phyloP scores from a whole-genome alignment of 2,113 vertebrate genomes.

The Chrysochloris asiatica region DNA sequence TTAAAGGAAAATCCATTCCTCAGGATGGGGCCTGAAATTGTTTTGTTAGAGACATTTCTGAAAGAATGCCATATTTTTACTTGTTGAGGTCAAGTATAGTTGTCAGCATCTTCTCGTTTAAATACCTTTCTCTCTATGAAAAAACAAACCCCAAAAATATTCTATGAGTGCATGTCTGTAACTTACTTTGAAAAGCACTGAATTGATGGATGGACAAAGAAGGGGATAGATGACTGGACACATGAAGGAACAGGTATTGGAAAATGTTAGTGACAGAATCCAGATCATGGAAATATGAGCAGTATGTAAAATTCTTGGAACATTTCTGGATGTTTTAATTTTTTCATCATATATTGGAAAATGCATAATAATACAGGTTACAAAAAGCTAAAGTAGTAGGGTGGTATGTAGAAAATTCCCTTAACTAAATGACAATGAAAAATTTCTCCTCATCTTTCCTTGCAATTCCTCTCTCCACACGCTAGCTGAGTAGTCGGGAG shows the following conservation, averaged over 20 bases:
- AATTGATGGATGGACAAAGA: too few species aligned
- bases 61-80: not conserved
- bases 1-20: not conserved
- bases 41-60: not conserved
- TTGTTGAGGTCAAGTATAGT: not conserved
- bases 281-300: too few species aligned
- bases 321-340: too few species aligned
- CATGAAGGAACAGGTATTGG: not conserved
- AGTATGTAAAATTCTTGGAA: not conserved
- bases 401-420: not conserved
- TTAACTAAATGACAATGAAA: too few species aligned
- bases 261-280: too few species aligned
- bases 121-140: not conserved
- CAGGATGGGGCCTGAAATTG: not conserved
- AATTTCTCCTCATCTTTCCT: too few species aligned
- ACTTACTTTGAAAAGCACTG: not conserved
- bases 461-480: too few species aligned
- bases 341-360: not conserved
- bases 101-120: not conserved
- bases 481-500: too few species aligned
- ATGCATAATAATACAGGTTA: not conserved
- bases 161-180: not conserved
- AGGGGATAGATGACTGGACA: not conserved
- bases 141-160: not conserved
- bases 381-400: not conserved